A percentile compares a stretch with the other conserved stretches of the same genome.
These are phyloP conservation scores for Phataginus tetradactyla DNA, from an alignment of 2,797 vertebrate species.

Conservation along the genomic window DNA sequence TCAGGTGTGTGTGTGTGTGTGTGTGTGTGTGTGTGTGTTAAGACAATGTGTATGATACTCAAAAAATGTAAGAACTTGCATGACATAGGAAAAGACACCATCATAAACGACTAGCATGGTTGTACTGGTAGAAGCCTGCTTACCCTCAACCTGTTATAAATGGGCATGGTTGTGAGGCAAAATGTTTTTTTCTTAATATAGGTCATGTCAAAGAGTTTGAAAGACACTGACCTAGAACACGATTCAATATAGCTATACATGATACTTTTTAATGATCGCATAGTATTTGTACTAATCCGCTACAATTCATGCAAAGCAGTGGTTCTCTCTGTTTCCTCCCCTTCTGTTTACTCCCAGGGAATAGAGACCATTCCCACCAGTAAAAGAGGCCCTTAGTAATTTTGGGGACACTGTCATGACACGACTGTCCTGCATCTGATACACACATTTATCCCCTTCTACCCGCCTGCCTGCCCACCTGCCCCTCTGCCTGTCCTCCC, in stretches of 20 bases:
- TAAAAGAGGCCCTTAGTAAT: neutral
- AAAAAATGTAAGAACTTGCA: neutral
- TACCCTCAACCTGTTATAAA: neutral
- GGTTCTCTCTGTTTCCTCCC: neutral
- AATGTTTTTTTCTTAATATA: neutral
- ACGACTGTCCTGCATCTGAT: neutral
- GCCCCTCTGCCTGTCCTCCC: neutral
- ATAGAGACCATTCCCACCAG: no score
- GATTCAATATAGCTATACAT: neutral
- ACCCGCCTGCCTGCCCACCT: neutral
- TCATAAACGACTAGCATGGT: neutral
- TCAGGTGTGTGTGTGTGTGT: neutral
- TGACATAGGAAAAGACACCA: neutral
- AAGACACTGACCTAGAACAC: neutral
- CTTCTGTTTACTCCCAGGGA: neutral
- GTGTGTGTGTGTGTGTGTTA: neutral
- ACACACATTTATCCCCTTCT: neutral
- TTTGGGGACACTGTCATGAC: neutral
- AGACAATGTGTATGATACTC: neutral
- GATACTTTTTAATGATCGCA: neutral
- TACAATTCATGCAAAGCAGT: neutral
- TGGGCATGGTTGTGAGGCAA: neutral
- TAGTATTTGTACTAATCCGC: neutral
- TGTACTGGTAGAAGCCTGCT: neutral
- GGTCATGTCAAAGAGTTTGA: neutral